phyloP scores from a whole-genome alignment of 2,888 invertebrate species.

The Aspidiotus destructor region DNA sequence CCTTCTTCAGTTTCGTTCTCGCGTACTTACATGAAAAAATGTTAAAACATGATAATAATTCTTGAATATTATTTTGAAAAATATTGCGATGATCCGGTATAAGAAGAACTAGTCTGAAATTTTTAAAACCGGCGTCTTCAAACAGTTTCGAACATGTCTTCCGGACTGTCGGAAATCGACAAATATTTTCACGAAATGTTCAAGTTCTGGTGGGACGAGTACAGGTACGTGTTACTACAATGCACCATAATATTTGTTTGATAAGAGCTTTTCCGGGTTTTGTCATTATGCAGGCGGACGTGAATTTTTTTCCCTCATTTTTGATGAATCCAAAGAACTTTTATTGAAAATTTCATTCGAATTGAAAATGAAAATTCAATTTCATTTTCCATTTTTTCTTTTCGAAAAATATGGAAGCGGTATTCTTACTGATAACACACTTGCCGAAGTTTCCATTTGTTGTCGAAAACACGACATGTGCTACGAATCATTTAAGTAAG shows the following conservation, averaged over 20 bases:
- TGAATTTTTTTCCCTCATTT: background rate
- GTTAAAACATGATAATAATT: too few relatives aligned
- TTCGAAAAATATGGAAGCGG: background rate
- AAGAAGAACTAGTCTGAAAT: too few relatives aligned
- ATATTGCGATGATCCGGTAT: too few relatives aligned
- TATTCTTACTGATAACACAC: background rate
- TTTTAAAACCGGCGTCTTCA: background rate
- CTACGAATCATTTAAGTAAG: too few relatives aligned
- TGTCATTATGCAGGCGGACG: background rate
- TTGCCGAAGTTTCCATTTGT: too few relatives aligned
- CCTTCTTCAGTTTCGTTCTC: too few relatives aligned
- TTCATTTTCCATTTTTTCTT: background rate
- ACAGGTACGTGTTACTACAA: constrained; percentile 42
- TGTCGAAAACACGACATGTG: too few relatives aligned
- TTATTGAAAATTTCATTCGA: background rate
- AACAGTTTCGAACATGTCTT: constrained; percentile 40
- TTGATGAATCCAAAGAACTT: background rate
- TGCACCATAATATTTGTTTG: background rate
- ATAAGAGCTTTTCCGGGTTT: background rate
- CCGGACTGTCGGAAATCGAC: constrained; percentile 44
- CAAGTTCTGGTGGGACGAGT: constrained; percentile 44
- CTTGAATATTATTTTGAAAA: too few relatives aligned
- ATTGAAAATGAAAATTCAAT: background rate
- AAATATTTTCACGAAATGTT: constrained; percentile 46
- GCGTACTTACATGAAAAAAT: too few relatives aligned